A percentile compares a stretch with the other conserved stretches of the same genome.
Evolutionary conservation across 2,113 vertebrate species (phyloP).

Genomic region (Bothrops jararaca): DNA sequence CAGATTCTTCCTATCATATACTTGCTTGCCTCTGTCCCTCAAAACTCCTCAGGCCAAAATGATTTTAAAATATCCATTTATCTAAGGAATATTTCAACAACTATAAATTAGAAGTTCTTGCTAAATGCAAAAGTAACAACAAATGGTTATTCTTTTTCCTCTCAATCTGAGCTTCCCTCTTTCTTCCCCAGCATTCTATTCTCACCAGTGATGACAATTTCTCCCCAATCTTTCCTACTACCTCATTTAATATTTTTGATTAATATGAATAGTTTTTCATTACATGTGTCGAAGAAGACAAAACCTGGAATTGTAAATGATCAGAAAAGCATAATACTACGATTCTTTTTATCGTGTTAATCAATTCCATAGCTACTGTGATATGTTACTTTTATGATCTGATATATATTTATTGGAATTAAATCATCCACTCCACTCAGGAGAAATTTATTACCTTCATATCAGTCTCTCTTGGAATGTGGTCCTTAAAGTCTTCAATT

Average conservation of each 20-base stretch:
- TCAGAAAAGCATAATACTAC: neutral
- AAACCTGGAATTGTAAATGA: neutral
- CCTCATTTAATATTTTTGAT: neutral
- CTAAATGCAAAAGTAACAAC: neutral
- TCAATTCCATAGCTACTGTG: neutral
- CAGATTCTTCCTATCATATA: neutral
- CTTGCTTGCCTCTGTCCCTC: neutral
- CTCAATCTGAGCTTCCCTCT: neutral
- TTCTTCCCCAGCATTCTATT: neutral
- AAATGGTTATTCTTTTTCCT: neutral
- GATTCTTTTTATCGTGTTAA: neutral
- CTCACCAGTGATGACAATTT: neutral
- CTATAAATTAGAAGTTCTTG: neutral
- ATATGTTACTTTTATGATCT: neutral
- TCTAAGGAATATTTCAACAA: neutral
- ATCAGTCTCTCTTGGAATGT: constrained; percentile 98
- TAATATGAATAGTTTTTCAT: neutral
- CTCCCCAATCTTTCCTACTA: neutral
- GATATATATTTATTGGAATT: neutral
- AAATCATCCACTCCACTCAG: neutral
- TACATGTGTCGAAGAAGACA: neutral
- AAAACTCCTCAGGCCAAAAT: neutral
- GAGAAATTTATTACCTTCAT: constrained; percentile 86
- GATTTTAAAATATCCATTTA: neutral
- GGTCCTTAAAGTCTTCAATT: constrained; percentile 97